Evolutionary conservation across 1,140 invertebrate genomes (phyloP).

Genomic region (Bombus pyrosoma): DNA sequence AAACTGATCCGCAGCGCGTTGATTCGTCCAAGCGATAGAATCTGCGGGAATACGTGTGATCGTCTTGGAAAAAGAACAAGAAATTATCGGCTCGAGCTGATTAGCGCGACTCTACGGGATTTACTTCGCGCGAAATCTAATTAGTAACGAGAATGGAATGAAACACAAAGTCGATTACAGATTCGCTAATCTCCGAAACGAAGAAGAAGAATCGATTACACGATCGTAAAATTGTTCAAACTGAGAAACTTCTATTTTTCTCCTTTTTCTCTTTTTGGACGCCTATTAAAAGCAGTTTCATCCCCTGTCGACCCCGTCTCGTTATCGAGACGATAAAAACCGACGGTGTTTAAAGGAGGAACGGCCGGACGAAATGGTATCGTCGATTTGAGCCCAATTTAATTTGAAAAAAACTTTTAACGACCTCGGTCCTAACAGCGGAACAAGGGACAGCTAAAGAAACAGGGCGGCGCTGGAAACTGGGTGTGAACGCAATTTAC

Average conservation of each 20-base stretch:
- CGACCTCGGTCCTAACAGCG: constrained; percentile 51
- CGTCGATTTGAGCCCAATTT: constrained; percentile 68
- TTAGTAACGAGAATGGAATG: neutral
- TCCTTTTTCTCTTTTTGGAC: too few species aligned
- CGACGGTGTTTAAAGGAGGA: constrained; percentile 18
- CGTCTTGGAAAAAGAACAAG: neutral
- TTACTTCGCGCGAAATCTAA: neutral
- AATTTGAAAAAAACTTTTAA: constrained; percentile 68
- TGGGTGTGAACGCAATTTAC: constrained; percentile 51
- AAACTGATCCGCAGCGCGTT: constrained; percentile 49
- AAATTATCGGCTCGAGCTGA: neutral
- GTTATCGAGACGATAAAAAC: constrained; percentile 16
- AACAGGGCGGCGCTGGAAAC: constrained; percentile 8
- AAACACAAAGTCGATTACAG: neutral
- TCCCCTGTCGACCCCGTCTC: neutral
- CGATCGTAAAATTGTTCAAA: neutral
- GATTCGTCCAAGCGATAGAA: neutral
- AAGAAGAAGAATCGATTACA: neutral
- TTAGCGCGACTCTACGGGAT: neutral
- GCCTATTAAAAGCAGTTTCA: neutral
- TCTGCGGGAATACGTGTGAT: too few species aligned
- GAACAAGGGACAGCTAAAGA: constrained; percentile 7
- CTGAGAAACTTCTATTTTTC: too few species aligned
- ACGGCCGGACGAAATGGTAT: constrained; percentile 47
- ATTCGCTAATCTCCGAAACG: neutral